Percentiles rank a stretch among this genome's conserved stretches.
Conservation (phyloP, 2,113 vertebrate species). For the Oreochromis aureus region DNA sequence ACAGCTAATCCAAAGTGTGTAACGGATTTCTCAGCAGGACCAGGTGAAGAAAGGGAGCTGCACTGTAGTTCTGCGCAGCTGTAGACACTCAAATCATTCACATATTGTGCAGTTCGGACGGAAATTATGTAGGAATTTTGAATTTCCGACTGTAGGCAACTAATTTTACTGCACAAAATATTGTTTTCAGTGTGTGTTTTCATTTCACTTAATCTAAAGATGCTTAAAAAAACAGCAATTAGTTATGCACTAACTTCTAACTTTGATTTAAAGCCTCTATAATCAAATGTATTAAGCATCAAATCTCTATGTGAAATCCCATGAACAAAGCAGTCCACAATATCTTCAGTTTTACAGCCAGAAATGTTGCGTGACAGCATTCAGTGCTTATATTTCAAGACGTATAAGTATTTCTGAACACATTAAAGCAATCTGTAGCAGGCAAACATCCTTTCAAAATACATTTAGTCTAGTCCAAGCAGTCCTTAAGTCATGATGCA, state of each 20-base stretch:
- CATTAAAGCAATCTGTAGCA: neutral
- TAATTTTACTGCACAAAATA: neutral
- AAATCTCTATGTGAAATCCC: neutral
- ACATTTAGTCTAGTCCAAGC: neutral
- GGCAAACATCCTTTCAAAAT: neutral
- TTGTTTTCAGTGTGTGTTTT: neutral
- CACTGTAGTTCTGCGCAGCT: neutral
- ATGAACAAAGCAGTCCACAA: neutral
- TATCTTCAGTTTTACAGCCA: neutral
- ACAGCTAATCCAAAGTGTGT: conserved; percentile 31
- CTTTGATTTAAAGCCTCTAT: neutral
- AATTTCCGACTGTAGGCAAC: neutral
- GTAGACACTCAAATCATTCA: neutral
- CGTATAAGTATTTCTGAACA: neutral
- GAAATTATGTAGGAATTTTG: neutral
- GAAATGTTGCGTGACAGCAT: neutral
- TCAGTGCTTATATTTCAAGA: neutral
- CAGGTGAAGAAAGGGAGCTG: conserved; percentile 15
- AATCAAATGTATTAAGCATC: neutral
- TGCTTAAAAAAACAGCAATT: neutral
- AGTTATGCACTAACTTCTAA: neutral
- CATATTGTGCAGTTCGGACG: neutral
- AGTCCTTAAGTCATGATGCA: neutral
- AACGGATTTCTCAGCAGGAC: conserved; percentile 36
- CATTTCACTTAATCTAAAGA: neutral